Evolutionary conservation across 2,113 vertebrate species (phyloP).

Genomic region (Myotis lucifugus): DNA sequence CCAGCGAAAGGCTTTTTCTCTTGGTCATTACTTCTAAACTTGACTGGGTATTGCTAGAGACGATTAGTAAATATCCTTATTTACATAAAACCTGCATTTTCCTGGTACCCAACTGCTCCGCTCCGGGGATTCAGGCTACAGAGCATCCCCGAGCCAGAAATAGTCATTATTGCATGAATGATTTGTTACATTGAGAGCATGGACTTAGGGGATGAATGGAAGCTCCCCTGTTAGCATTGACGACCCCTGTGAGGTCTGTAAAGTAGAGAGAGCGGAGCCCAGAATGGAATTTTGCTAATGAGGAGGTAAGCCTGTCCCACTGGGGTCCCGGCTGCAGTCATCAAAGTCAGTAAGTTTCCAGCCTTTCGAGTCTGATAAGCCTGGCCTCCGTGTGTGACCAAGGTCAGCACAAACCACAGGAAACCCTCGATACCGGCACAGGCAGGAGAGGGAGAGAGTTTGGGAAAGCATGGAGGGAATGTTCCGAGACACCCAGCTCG

Average conservation of each 20-base stretch:
- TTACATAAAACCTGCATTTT: constrained; percentile 39
- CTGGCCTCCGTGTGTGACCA: neutral
- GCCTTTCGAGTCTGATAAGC: neutral
- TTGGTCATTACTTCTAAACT: constrained; percentile 46
- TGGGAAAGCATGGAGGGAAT: rapidly evolving
- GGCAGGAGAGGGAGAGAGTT: neutral
- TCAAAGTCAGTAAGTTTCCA: neutral
- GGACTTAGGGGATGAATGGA: neutral
- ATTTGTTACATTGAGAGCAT: neutral
- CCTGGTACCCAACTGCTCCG: neutral
- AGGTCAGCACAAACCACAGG: neutral
- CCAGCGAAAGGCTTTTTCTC: constrained; percentile 9
- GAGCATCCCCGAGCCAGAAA: neutral
- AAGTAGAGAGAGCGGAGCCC: neutral
- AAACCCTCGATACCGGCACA: neutral
- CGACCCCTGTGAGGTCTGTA: neutral
- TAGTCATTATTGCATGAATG: neutral
- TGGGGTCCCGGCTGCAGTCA: neutral
- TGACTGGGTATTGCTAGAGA: neutral
- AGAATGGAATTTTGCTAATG: neutral
- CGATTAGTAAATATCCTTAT: constrained; percentile 29
- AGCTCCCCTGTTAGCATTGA: neutral
- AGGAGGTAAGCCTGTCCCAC: neutral
- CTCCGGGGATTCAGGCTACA: neutral
- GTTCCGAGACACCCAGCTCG: neutral